These are phyloP conservation scores for Palaemon carinicauda DNA, from an alignment of 1,140 invertebrate species.

Conservation along the genomic window DNA sequence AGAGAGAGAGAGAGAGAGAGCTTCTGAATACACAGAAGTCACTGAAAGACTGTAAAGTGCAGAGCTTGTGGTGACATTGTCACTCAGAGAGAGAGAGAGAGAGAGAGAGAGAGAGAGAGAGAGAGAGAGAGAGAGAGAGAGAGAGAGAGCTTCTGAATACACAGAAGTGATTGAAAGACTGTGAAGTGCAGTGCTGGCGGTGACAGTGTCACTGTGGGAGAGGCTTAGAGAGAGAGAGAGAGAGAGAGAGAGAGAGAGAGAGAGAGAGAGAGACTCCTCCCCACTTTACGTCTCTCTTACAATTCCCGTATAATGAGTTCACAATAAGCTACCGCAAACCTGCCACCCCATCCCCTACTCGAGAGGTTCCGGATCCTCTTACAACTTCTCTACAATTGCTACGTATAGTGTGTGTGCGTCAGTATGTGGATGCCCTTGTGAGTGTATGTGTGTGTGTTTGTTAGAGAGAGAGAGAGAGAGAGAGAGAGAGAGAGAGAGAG, in stretches of 20 bases:
- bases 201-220: not conserved
- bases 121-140: conserved; percentile 10
- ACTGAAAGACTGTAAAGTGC: too few relatives aligned
- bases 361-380: not conserved
- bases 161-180: too few relatives aligned
- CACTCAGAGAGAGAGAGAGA: too few relatives aligned
- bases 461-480: not conserved
- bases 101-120: too few relatives aligned
- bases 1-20: too few relatives aligned
- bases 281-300: not conserved
- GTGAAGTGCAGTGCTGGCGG: not conserved
- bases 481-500: conserved; percentile 9
- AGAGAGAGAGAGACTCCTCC: not conserved
- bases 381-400: not conserved
- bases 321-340: not conserved
- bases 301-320: not conserved
- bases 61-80: too few relatives aligned
- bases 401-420: not conserved
- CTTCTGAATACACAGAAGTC: too few relatives aligned
- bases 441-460: not conserved
- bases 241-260: conserved; percentile 19
- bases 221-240: not conserved
- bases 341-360: not conserved
- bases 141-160: not conserved
- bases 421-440: not conserved